Base-by-base conservation (phyloP, 1,140 invertebrate genomes). In the Drosophila pallidifrons region DNA sequence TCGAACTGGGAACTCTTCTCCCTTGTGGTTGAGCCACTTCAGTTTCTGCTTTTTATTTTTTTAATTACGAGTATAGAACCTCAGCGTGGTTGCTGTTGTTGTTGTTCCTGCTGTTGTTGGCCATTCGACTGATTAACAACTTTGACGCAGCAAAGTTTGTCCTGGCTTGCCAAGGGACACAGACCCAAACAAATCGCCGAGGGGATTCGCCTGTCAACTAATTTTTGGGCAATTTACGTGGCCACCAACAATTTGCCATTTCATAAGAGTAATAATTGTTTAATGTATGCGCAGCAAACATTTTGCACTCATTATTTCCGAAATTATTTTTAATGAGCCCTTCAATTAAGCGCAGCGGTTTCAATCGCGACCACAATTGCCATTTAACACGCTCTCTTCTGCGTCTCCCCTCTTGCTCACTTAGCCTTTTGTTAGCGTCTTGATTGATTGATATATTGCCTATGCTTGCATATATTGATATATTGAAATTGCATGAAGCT, bases 291-390 rank as follows among this genome's bases (percentile, higher is more conserved):
- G 45, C 3, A 15, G 68, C 20, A 51, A 25, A 25, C 20, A 25
- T 25, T 54, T 55, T 74, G 49, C 49, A 46, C 51, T 67, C 55
- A 79, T 77, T 69, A 80, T 70, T 83, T 80, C 47, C 20, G 20
- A 52, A 83, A 80, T 83, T 85, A 79, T 69, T 69, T 87, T 87
- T 87, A 82, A 87, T 87, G 66, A 77, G 57, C 41, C 28, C 45
- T 16, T 45, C 51, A 47, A 61, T 52, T 60, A 46, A 51, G 65
- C 47, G 41, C 20, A 25, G 2, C 45, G 25, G 5, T 7, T 54
- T 13, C 25, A n/a, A 32, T 28, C 57, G 20, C 41, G 10, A 51
- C 30, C 43, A 28, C 51, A 35, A 67, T 15, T 45, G 63, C 15
- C 13, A 15, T 38, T 38, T 16, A 32, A 38, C 52, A 38, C 52